Conservation (phyloP, 2,113 vertebrate species). For the Petrocephalus zakoni region DNA sequence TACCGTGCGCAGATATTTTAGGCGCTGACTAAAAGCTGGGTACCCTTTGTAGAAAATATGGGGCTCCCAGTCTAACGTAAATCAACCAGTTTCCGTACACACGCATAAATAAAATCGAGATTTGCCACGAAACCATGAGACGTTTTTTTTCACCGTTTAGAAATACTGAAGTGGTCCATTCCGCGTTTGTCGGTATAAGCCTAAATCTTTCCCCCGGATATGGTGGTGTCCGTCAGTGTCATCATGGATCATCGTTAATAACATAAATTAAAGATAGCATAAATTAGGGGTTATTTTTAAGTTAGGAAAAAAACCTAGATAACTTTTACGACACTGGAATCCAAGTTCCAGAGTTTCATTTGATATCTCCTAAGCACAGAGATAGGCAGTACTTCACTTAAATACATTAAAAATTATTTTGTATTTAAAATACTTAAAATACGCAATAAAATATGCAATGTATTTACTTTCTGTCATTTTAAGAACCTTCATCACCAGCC, state of each 20-base stretch:
- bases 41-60: background rate
- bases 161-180: background rate
- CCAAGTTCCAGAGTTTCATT: background rate
- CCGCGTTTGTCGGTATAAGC: background rate
- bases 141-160: background rate
- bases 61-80: background rate
- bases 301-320: background rate
- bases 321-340: background rate
- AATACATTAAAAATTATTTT: too few species aligned
- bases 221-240: background rate
- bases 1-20: slow-evolving; percentile 55
- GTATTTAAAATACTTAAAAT: too few species aligned
- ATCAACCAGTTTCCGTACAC: background rate
- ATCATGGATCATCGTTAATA: background rate
- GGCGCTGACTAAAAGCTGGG: slow-evolving; percentile 35
- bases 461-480: too few species aligned
- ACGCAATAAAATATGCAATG: too few species aligned
- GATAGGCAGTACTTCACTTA: too few species aligned
- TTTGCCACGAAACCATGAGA: background rate
- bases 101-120: background rate
- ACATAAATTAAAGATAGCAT: background rate
- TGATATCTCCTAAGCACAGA: background rate
- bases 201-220: background rate
- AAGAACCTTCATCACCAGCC: too few species aligned
- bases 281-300: background rate